Base-by-base conservation (phyloP, 2,888 invertebrate species). In the Drosophila birchii region DNA sequence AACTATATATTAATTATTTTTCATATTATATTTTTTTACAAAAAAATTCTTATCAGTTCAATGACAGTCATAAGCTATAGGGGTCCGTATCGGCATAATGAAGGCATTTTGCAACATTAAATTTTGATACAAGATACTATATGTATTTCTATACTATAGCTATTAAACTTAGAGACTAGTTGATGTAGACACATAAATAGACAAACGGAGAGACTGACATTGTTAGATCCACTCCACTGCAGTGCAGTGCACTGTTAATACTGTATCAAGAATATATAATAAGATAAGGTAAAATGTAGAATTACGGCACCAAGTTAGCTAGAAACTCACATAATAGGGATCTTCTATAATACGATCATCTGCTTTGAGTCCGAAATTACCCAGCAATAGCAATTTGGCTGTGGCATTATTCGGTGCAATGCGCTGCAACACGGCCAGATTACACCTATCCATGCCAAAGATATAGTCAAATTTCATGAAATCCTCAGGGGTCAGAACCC, bases 371-470 rank as follows among this genome's bases (percentile, higher is more conserved):
- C 97, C 97, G 93, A 95, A 97, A 68, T 95, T 95, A 14, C 98
- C 98, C 63, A 98, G 94, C 29, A 97, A 92, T 55, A 96, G 93
- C 43, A 98, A 93, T 89, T 95, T 94, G 0, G 97, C 96, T 88
- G 94, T 95, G 71, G 93, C 92, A 53, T 94, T 94, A 8, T 61
- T 54, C 5, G 88, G 90, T 5, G 71, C 57, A 84, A 94, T 93
- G 53, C 93, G 92, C 49, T 94, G 94, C 41, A 97, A 92, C 72
- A 95, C 94, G 1, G 91, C 92, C 91, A 98, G 96, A 90, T 98
- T 98, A n/a, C 94, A 94, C 66, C 96, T 94, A 91, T 98, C 98
- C 98, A 98, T 98, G 16, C 97, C 98, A 93, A 98, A 96, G 81
- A 98, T 98, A 91, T 94, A 97, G 92, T 98, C 96, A 92, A 95